Evolutionary conservation across 2,113 vertebrate genomes (phyloP).

Genomic region (Centrocercus urophasianus): DNA sequence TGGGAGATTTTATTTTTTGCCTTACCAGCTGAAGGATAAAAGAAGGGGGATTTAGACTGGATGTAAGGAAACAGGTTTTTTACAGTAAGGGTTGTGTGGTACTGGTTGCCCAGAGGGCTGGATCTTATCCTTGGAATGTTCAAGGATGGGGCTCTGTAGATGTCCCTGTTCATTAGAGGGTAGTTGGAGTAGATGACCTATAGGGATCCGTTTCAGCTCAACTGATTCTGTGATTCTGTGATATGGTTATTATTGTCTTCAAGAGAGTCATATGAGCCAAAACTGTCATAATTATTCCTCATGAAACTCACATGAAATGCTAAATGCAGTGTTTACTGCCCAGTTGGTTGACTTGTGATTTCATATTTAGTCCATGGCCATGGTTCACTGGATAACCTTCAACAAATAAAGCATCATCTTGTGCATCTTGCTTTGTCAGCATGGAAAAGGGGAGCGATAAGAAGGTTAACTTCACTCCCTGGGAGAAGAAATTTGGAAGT

Average conservation of each 20-base stretch:
- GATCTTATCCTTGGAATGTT: too few relatives aligned
- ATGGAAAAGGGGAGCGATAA: neutral
- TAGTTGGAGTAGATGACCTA: too few relatives aligned
- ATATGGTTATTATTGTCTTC: neutral
- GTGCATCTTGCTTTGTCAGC: neutral
- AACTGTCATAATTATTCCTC: neutral
- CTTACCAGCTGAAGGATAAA: neutral
- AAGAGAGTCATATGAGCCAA: neutral
- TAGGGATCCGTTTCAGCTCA: too few relatives aligned
- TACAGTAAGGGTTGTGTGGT: too few relatives aligned
- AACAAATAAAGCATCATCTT: neutral
- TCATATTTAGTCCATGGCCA: neutral
- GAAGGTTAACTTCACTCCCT: neutral
- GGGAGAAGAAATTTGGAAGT: too few relatives aligned
- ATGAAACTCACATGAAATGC: neutral
- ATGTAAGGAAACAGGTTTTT: too few relatives aligned
- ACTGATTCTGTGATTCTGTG: too few relatives aligned
- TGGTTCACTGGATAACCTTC: neutral
- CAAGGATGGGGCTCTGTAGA: too few relatives aligned
- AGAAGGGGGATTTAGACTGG: too few relatives aligned
- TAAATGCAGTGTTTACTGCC: accelerated
- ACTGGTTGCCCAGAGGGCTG: too few relatives aligned
- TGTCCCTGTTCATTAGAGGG: too few relatives aligned
- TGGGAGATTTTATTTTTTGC: neutral
- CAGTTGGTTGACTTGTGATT: neutral